Base-by-base conservation (phyloP, 1,140 invertebrate genomes). In the Bombus turneri region DNA sequence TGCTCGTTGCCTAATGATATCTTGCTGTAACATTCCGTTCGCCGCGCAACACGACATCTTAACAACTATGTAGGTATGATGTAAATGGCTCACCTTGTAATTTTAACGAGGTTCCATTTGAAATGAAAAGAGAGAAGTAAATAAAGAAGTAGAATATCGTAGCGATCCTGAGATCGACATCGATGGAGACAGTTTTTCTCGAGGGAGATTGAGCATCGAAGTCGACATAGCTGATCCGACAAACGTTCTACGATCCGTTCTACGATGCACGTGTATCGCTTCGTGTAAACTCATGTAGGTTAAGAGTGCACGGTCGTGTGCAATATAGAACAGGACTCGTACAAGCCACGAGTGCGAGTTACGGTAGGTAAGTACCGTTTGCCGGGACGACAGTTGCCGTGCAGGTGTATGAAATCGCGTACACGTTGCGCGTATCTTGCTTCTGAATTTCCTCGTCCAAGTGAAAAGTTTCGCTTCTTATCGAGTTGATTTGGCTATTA, bases 331-430 rank as follows among this genome's bases (percentile, higher is more conserved):
- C 66, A 69, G 77, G 83, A 88, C 77, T 78, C 71, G 73, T 85
- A 53, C 41, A 18, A 62, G 74, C 85, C 66, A 53, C 76, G 85
- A 84, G 81, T 69, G 59, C 77, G 31, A 79, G 83, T 90, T 87
- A 85, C 75, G 82, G 80, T 87, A 85, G 81, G 73, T 80, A 80
- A 90, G 74, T 91, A 88, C 81, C 81, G 90, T 83, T 83, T 28
- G 41, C 53, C 62, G 64, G 41, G 75, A 90, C 80, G 86, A 91
- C 88, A 91, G 88, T 90, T 78, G 83, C 53, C 37, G 78, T 87
- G 73, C 85, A 90, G 83, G 87, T 89, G 83, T 83, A 87, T 80
- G 83, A 85, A 91, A 91, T 91, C 86, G 81, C 57, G 83, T 82
- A 87, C 76, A 82, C 66, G 81, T 57, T 77, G 76, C 64, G 73